Evolutionary conservation across 1,140 invertebrate species (phyloP).

Genomic region (Trichonephila clavata): DNA sequence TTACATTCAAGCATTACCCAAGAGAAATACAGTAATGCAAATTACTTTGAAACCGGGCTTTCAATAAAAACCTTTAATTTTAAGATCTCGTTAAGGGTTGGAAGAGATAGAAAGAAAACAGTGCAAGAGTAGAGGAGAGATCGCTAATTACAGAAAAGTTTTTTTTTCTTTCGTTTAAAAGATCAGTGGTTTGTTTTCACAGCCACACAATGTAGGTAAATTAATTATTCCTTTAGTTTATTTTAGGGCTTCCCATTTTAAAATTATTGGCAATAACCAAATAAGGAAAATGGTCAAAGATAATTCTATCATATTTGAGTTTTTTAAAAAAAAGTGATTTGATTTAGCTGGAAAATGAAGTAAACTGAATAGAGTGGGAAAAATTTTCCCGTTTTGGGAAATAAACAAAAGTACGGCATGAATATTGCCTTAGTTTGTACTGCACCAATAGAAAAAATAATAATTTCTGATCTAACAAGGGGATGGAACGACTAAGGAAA

Average conservation of each 20-base stretch:
- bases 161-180: not conserved
- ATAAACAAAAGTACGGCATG: too few species aligned
- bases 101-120: not conserved
- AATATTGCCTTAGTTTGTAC: too few species aligned
- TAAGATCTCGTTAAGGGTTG: not conserved
- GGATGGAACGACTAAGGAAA: too few species aligned
- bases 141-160: not conserved
- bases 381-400: too few species aligned
- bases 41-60: not conserved
- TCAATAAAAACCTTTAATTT: constrained; percentile 28
- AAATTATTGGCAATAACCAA: not conserved
- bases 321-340: too few species aligned
- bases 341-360: too few species aligned
- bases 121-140: not conserved
- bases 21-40: not conserved
- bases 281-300: not conserved
- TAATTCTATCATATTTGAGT: too few species aligned
- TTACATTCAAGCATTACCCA: not conserved
- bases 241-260: not conserved
- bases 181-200: not conserved
- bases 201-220: not conserved
- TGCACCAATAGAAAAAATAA: too few species aligned
- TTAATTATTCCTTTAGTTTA: not conserved
- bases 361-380: too few species aligned
- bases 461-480: too few species aligned